Evolutionary conservation across 2,113 vertebrate species (phyloP).

Genomic region (Sinocyclocheilus grahami): DNA sequence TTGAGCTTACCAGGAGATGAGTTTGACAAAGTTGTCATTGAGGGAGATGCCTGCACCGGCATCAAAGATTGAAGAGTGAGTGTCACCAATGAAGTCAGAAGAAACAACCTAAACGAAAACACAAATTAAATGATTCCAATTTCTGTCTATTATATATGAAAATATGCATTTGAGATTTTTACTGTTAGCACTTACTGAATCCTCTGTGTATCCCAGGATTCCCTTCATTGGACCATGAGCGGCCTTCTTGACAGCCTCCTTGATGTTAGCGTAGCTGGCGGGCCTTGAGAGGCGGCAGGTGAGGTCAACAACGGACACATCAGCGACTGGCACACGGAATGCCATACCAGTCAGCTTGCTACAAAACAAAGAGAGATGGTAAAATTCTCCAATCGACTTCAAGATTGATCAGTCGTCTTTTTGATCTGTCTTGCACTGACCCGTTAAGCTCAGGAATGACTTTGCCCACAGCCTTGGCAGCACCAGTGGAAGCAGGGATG

Average conservation of each 20-base stretch:
- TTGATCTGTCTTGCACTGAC: slow-evolving; percentile 62
- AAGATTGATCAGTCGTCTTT: background rate
- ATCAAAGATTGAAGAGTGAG: slow-evolving; percentile 87
- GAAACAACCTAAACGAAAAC: slow-evolving; percentile 79
- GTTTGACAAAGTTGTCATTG: slow-evolving; percentile 88
- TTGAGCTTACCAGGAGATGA: slow-evolving; percentile 83
- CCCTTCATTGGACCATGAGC: slow-evolving; percentile 82
- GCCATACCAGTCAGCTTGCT: slow-evolving; percentile 92
- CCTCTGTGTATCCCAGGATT: slow-evolving; percentile 86
- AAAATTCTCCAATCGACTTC: background rate
- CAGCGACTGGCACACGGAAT: slow-evolving; percentile 84
- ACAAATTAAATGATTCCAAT: background rate
- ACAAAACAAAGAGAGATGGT: background rate
- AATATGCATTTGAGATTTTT: background rate
- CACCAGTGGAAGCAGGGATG: slow-evolving; percentile 88
- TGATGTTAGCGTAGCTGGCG: slow-evolving; percentile 78
- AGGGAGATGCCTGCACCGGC: slow-evolving; percentile 85
- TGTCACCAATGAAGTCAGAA: slow-evolving; percentile 81
- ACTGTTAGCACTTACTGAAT: slow-evolving; percentile 69
- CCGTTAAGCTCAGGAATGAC: slow-evolving; percentile 87
- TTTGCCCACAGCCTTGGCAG: slow-evolving; percentile 88
- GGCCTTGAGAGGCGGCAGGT: slow-evolving; percentile 83
- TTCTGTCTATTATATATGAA: background rate
- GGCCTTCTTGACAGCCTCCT: slow-evolving; percentile 81
- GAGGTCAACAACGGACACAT: slow-evolving; percentile 88